Evolutionary conservation across 2,888 invertebrate genomes (phyloP).

Genomic region (Mimachlamys varia): DNA sequence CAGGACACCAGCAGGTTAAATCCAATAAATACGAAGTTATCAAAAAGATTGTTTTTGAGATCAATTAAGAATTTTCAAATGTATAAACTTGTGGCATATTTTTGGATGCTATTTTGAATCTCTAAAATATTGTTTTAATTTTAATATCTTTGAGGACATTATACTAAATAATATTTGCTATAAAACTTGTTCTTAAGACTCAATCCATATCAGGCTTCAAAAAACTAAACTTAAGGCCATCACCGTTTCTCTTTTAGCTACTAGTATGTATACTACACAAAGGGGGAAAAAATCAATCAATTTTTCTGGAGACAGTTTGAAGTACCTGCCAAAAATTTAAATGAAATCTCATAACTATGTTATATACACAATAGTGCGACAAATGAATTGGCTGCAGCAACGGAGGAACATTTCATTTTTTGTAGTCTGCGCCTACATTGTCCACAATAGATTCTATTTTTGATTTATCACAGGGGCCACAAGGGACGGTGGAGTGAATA

Average conservation of each 20-base stretch:
- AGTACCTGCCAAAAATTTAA: neutral
- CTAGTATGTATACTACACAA: neutral
- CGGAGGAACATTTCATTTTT: neutral
- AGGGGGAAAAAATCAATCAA: neutral
- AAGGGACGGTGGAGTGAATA: neutral
- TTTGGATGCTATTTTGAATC: too few species aligned
- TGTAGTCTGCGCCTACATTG: neutral
- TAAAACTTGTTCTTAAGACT: too few species aligned
- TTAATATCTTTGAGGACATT: too few species aligned
- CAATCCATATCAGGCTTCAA: too few species aligned
- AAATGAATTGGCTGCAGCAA: neutral
- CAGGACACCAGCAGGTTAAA: too few species aligned
- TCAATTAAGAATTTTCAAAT: too few species aligned
- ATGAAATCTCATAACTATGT: neutral
- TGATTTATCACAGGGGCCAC: slow-evolving; percentile 17
- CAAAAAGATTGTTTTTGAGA: too few species aligned
- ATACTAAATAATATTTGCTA: too few species aligned
- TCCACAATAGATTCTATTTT: slow-evolving; percentile 6
- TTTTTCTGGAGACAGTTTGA: neutral
- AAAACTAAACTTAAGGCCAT: too few species aligned
- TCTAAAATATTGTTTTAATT: too few species aligned
- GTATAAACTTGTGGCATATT: too few species aligned
- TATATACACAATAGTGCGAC: neutral
- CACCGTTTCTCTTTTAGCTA: neutral
- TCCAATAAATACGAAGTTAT: too few species aligned